Base-by-base conservation (phyloP, 2,113 vertebrate species). In the Heterotis niloticus region DNA sequence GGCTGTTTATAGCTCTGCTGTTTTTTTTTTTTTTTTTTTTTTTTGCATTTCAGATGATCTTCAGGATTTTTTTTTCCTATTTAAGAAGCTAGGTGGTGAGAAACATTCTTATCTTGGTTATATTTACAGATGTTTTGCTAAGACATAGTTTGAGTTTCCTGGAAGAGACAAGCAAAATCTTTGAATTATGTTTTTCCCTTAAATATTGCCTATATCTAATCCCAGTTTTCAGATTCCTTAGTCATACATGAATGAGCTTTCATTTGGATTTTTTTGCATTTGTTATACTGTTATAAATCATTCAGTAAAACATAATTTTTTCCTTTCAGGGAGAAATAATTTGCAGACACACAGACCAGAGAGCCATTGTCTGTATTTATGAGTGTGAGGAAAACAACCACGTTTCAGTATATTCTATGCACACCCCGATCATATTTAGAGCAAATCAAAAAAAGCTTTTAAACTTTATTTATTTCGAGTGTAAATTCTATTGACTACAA, bases 1-100 rank as follows among this genome's bases (percentile, higher is more conserved):
- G 81, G 88, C 87, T 84, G 77, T 85, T 80, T 44, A 85, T 83
- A 83, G 86, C 86, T 87, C 89, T 89, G 85, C 80, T 86, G 79
- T 78, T 83, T 60, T 44, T 44, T 44, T 44, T 44, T 44, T 44
- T 78, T 83, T 60, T 44, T 44, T 44, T 44, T 44, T 44, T 44
- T 44, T 83, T 76, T 71, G 72, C 23, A 56, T 75, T 72, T 71
- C 44, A 67, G 67, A 62, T 64, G 68, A 66, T 77, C 65, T 57
- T n/a, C 23, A 57, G 62, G 34, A 44, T 44, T 44, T 57, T 44
- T 7, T 76, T 78, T n/a, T n/a, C n/a, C 9, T 78, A 7, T 44
- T 4, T 44, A 44, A 44, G n/a, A 44, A 44, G 34, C 34, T 44
- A 7, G 34, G 7, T 44, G 34, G 34, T 44, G 7, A 4, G 34